A percentile compares a stretch with the other conserved stretches of the same genome.
Conservation (phyloP, 2,113 vertebrate genomes). For the Callopanchax toddi region DNA sequence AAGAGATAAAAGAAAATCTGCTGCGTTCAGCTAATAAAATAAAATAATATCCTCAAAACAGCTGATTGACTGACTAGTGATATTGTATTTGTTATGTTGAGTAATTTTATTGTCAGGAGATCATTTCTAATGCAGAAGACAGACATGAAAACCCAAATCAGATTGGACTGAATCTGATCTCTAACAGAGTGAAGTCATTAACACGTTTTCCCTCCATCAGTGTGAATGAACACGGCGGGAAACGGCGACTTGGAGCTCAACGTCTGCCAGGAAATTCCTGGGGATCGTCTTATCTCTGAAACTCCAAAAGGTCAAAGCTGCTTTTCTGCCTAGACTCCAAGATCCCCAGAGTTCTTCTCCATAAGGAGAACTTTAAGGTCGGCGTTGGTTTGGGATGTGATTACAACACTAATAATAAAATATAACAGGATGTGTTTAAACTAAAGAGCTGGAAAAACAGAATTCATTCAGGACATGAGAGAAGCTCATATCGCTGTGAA, state of each 20-base stretch:
- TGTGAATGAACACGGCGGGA: constrained; percentile 15
- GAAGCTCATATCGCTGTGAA: too few species aligned
- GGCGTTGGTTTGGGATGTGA: not conserved
- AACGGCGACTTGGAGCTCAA: constrained; percentile 16
- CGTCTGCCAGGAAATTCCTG: constrained; percentile 52
- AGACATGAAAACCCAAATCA: not conserved
- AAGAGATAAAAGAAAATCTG: too few species aligned
- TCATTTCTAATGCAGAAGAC: too few species aligned
- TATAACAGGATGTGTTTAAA: too few species aligned
- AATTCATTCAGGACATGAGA: not conserved
- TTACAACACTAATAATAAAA: not conserved
- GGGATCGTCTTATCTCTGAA: constrained; percentile 31
- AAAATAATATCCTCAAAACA: too few species aligned
- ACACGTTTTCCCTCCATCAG: constrained; percentile 27
- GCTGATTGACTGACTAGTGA: too few species aligned
- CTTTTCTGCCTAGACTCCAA: constrained; percentile 21
- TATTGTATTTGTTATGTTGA: too few species aligned
- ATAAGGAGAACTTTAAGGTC: not conserved
- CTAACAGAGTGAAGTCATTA: constrained; percentile 46
- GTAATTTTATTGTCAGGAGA: too few species aligned
- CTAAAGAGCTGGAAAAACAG: not conserved
- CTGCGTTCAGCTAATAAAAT: too few species aligned
- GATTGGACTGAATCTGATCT: constrained; percentile 8
- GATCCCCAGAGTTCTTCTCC: not conserved
- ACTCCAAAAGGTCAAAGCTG: constrained; percentile 40